Percentiles rank a stretch among this genome's conserved stretches.
Evolutionary conservation across 2,797 vertebrate genomes (phyloP).

Genomic region (Sphenodon punctatus): DNA sequence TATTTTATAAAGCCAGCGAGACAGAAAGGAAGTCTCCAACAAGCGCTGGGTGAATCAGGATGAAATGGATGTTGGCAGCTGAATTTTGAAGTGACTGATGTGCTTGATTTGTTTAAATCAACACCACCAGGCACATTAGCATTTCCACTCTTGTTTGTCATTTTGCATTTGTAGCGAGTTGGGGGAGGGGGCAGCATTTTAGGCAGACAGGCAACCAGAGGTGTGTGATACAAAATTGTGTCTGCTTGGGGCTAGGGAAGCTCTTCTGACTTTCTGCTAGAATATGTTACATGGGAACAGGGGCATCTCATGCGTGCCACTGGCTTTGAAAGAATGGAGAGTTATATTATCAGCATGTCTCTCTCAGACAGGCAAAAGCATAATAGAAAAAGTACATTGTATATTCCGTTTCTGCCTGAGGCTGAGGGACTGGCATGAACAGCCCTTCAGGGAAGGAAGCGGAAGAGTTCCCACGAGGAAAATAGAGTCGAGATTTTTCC

Average conservation of each 20-base stretch:
- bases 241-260: slow-evolving; percentile 20
- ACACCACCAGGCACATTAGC: slow-evolving; percentile 27
- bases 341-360: slow-evolving; percentile 36
- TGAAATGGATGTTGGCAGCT: slow-evolving; percentile 14
- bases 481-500: neutral
- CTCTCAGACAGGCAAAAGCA: slow-evolving; percentile 14
- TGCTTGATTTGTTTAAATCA: slow-evolving; percentile 50
- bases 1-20: slow-evolving; percentile 36
- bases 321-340: slow-evolving; percentile 54
- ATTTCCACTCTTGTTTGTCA: slow-evolving; percentile 57
- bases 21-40: slow-evolving; percentile 20
- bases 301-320: slow-evolving; percentile 4
- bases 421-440: slow-evolving; percentile 7
- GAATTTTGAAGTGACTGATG: slow-evolving; percentile 28
- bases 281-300: slow-evolving; percentile 15
- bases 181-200: slow-evolving; percentile 13
- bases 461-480: slow-evolving; percentile 19
- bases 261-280: slow-evolving; percentile 40
- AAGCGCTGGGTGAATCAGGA: slow-evolving; percentile 17
- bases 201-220: neutral
- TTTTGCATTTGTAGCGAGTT: slow-evolving; percentile 42
- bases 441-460: slow-evolving; percentile 25
- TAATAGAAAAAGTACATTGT: slow-evolving; percentile 36
- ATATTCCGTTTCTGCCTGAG: slow-evolving; percentile 34
- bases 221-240: neutral